Evolutionary conservation across 2,888 invertebrate species (phyloP).

Genomic region (Ophioninae sp.): DNA sequence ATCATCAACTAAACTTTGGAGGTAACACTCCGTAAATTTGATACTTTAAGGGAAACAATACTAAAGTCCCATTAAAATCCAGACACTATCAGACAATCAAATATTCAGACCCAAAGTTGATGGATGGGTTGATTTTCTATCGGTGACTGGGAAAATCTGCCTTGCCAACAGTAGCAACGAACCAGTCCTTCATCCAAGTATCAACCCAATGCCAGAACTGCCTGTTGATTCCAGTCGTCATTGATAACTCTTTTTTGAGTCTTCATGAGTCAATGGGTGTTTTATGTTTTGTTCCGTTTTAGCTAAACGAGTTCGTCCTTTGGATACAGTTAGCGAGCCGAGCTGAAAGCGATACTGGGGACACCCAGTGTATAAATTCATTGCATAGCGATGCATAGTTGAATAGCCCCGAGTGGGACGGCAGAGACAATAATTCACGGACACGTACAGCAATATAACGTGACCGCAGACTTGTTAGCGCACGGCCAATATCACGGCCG

Average conservation of each 20-base stretch:
- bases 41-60: no score
- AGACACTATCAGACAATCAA: no score
- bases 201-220: neutral
- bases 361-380: constrained; percentile 1
- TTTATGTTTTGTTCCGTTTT: neutral
- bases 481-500: constrained; percentile 58
- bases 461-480: constrained; percentile 59
- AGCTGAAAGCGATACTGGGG: neutral
- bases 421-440: constrained; percentile 53
- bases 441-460: constrained; percentile 54
- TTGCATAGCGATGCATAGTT: constrained; percentile 36
- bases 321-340: neutral
- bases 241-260: neutral
- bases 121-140: neutral
- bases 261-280: neutral
- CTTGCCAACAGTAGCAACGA: no score
- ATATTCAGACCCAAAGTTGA: no score
- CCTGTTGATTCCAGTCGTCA: neutral
- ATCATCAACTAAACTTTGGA: no score
- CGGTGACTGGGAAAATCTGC: no score
- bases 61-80: no score
- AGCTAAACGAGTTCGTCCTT: neutral
- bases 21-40: no score
- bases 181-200: neutral
- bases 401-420: constrained; percentile 40